Evolutionary conservation across 2,113 vertebrate genomes (phyloP), one percentile per base, ranked within the genome.

Genomic region (Sclerurus mexicanus): DNA sequence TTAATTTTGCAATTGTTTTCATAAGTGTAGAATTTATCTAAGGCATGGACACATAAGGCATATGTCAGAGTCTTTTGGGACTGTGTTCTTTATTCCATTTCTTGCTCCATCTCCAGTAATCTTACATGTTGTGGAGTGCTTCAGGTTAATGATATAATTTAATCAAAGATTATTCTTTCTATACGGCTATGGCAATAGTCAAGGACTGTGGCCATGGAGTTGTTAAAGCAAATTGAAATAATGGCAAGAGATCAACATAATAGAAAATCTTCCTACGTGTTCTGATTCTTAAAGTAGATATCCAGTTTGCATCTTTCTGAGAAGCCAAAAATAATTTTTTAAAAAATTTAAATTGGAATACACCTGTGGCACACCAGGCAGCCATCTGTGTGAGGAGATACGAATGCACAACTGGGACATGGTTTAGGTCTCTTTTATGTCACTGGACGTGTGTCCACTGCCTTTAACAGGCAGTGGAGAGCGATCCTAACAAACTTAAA

Each of bases 131-230:
- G 25, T 68, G 71, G 25, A 49, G 55, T 60, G 52, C 12, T 87
- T 27, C 59, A 76, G 62, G n/a, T 87, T 79, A 83, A 82, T 62
- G 40, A 93, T 27, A 15, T 66, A 53, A 73, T 75, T 85, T 91
- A 75, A 94, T 77, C 69, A 84, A 85, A 88, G 59, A 59, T 55
- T 63, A 66, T 86, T 87, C 39, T 78, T 84, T 77, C 72, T 89
- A 33, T 55, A 50, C 18, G 64, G 33, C 19, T 68, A 16, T 18
- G 18, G 37, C 30, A 85, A 78, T 27, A 64, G 56, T 44, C 56
- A 87, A 86, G 90, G 31, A 40, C 8, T 55, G 21, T 50, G 76
- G 69, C 13, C 67, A 44, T 53, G 69, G 37, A 30, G 47, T 40
- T 77, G 14, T 74, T 75, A 75, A 77, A 83, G 86, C 75, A 30